Evolutionary conservation across 2,113 vertebrate genomes (phyloP), one percentile per base, ranked within the genome.

Genomic region (Upupa epops): DNA sequence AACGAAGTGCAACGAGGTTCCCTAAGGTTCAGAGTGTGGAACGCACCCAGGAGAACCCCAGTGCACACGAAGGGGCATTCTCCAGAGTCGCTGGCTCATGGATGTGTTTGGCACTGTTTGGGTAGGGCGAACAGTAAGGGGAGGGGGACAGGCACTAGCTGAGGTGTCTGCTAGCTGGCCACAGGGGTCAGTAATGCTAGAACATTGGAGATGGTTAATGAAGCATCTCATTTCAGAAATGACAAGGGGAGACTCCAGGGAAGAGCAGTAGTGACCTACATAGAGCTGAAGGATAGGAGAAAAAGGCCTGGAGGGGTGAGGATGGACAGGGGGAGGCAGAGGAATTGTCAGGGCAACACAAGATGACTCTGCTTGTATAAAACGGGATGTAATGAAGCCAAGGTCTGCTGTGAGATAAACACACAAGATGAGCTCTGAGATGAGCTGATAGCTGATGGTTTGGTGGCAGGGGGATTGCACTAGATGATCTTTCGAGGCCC

Each of bases 261-360:
- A 83, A 87, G 81, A 29, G 74, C 81, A 85, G 90, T 63, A 85
- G 74, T 95, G 96, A 95, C 94, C 95, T 93, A 95, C 17, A 90
- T 94, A 95, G 86, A 80, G 66, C 64, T 89, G 74, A 93, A 92
- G 66, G 55, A 22, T 65, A 76, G 32, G 76, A 55, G 12, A 66
- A 77, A 79, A 83, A 87, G 71, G 73, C 76, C 88, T 65, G 83
- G 92, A 92, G 81, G 90, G 60, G 83, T 56, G 81, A 93, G 70
- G 83, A 72, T 45, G 91, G 80, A 37, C 72, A 88, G 80, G 58
- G 91, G 48, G 51, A 70, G 37, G 40, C 46, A 93, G 26, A 90
- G 16, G 20, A 88, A 86, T 51, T 80, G 59, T 65, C 74, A 90
- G 83, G 63, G 77, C 66, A 74, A 42, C 0, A 18, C 59, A 84